These are phyloP conservation scores for Temnothorax unifasciatus DNA, from an alignment of 2,888 invertebrate species.

Conservation along the genomic window DNA sequence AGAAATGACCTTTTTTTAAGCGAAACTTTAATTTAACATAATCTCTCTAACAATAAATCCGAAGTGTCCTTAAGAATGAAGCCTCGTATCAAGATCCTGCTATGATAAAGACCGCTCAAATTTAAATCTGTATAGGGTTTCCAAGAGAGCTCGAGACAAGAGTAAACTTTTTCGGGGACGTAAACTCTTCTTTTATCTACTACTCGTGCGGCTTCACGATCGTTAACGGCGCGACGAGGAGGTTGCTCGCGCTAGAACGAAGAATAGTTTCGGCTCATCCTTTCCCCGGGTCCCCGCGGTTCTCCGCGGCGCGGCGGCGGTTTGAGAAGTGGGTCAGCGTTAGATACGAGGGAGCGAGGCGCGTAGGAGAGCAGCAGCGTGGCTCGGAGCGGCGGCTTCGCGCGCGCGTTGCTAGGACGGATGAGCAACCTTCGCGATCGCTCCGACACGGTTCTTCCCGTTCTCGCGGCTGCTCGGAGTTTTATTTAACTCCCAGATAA, in stretches of 20 bases:
- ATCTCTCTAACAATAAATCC: not conserved
- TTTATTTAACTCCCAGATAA: conserved; percentile 62
- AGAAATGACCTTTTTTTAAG: not conserved
- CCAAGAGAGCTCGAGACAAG: not conserved
- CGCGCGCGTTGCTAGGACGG: conserved; percentile 61
- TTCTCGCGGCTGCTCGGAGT: conserved; percentile 17
- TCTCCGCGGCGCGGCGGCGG: conserved; percentile 67
- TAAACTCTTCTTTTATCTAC: conserved; percentile 12
- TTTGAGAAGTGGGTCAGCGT: conserved; percentile 78
- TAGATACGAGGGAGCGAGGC: conserved; percentile 76
- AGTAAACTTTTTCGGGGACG: not conserved
- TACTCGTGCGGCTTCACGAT: conserved; percentile 17
- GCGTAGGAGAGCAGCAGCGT: conserved; percentile 70
- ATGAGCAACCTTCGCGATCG: conserved; percentile 66
- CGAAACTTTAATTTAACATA: not conserved
- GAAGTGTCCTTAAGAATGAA: not conserved
- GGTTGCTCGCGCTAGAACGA: conserved; percentile 43
- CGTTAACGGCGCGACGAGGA: conserved; percentile 17
- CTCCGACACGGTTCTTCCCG: conserved; percentile 41
- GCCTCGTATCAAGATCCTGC: not conserved
- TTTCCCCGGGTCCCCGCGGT: conserved; percentile 72
- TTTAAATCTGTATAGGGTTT: not conserved
- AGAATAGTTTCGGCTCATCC: conserved; percentile 74
- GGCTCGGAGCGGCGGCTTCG: conserved; percentile 57
- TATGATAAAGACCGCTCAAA: not conserved